phyloP scores from a whole-genome alignment of 2,888 invertebrate species.

The Mythimna lalbum region DNA sequence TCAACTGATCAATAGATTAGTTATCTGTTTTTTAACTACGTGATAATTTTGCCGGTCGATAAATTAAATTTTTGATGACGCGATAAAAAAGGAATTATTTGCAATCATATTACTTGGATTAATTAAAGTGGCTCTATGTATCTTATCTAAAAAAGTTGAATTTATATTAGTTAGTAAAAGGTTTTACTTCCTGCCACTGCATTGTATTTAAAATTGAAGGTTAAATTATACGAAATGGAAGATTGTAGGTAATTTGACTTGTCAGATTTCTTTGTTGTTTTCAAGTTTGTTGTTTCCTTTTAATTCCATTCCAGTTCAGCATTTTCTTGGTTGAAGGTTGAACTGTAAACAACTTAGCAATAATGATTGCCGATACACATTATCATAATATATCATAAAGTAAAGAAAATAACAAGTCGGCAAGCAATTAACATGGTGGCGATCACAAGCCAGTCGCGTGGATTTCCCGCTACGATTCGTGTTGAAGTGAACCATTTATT shows the following conservation, averaged over 20 bases:
- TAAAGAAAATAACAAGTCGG: constrained; percentile 80
- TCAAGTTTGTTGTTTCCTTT: constrained; percentile 34
- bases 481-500: constrained; percentile 89
- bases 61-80: constrained; percentile 28
- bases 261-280: constrained; percentile 44
- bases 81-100: constrained; percentile 35
- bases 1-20: constrained; percentile 19
- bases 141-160: constrained; percentile 42
- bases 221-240: constrained; percentile 42
- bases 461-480: constrained; percentile 89
- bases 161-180: constrained; percentile 19
- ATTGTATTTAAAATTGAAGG: constrained; percentile 53
- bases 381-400: constrained; percentile 67
- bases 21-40: constrained; percentile 22
- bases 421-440: constrained; percentile 84
- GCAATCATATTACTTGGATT: constrained; percentile 21
- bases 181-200: constrained; percentile 21
- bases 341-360: constrained; percentile 75
- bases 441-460: constrained; percentile 89
- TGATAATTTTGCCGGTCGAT: constrained; percentile 28
- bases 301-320: constrained; percentile 31
- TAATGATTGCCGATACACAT: constrained; percentile 71
- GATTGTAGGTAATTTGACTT: constrained; percentile 42
- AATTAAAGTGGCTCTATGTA: constrained; percentile 19
- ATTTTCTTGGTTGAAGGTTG: constrained; percentile 62